Evolutionary conservation across 2,797 vertebrate genomes (phyloP), one percentile per base, ranked within the genome.

Genomic region (Myotis myotis): DNA sequence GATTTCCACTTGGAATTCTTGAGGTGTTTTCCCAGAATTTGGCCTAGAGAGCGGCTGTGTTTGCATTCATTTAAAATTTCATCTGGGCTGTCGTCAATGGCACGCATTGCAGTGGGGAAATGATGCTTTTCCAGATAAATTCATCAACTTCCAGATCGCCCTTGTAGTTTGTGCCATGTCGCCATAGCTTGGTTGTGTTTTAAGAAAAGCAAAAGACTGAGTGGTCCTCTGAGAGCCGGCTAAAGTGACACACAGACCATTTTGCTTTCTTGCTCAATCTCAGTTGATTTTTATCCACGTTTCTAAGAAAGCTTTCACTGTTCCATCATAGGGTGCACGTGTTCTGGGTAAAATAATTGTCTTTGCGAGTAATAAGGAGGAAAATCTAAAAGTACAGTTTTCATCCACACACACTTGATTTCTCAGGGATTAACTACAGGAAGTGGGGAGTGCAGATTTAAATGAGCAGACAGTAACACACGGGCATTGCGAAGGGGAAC

Each of bases 1-100:
- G 85, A 80, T 85, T 93, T 94, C 88, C 80, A 93, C 71, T 91
- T 93, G 83, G 91, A 95, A 96, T 81, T 87, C 83, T 89, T 78
- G 62, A 87, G 51, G 49, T 68, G 22, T 89, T 89, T 96, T 60
- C 51, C 51, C 87, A 93, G 72, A 91, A 89, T 51, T 93, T 95
- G 72, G 76, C 88, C 79, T 68, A 36, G 25, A 93, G 64, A 91
- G 55, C n/a, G 57, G 33, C 83, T 66, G 1, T 74, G 79, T 94
- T 97, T 89, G 85, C 76, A 36, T 91, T 96, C 10, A 1, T 70
- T 95, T 94, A 85, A 89, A 82, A 88, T 91, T 84, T 75, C 62
- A 71, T 91, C 91, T 87, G 51, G 87, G 55, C 89, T 47, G 51
- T 78, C 33, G 4, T 96, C 70, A 71, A 82, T n/a, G 33, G 19